Percentiles rank a stretch among this genome's conserved stretches.
phyloP scores from a whole-genome alignment of 2,797 vertebrate genomes.

The Coilia nasus region DNA sequence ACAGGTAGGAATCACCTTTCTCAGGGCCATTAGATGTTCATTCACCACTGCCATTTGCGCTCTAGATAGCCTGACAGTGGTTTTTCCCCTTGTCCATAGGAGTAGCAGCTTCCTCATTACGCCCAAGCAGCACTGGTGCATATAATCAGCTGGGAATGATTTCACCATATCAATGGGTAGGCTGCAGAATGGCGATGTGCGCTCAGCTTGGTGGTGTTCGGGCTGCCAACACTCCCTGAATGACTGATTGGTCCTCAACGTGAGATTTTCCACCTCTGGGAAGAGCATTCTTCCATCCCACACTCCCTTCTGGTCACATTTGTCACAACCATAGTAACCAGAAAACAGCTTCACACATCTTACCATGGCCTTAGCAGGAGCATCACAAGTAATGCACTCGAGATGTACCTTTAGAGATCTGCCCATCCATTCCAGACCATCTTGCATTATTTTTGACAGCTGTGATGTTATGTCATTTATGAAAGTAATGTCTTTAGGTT shows the following conservation, averaged over 20 bases:
- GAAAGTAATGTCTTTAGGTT: background rate
- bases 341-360: slow-evolving; percentile 12
- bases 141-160: slow-evolving; percentile 31
- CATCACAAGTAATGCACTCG: slow-evolving; percentile 20
- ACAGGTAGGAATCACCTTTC: slow-evolving; percentile 5
- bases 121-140: slow-evolving; percentile 40
- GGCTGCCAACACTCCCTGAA: slow-evolving; percentile 14
- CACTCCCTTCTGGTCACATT: slow-evolving; percentile 2
- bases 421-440: slow-evolving; percentile 17
- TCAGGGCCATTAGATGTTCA: background rate
- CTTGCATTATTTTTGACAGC: background rate
- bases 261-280: slow-evolving; percentile 10
- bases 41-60: slow-evolving; percentile 23
- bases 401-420: background rate
- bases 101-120: slow-evolving; percentile 33
- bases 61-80: background rate
- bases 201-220: slow-evolving; percentile 19
- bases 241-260: slow-evolving; percentile 22
- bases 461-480: background rate
- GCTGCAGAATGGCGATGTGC: slow-evolving; percentile 20
- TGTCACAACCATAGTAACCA: slow-evolving; percentile 25
- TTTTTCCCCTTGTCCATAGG: slow-evolving; percentile 16
- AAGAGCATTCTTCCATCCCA: slow-evolving; percentile 2
- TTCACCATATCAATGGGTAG: slow-evolving; percentile 30
- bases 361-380: slow-evolving; percentile 26